A percentile compares a stretch with the other conserved stretches of the same genome.
phyloP scores from a whole-genome alignment of 2,888 invertebrate genomes.

The Drosophila mayaguana region DNA sequence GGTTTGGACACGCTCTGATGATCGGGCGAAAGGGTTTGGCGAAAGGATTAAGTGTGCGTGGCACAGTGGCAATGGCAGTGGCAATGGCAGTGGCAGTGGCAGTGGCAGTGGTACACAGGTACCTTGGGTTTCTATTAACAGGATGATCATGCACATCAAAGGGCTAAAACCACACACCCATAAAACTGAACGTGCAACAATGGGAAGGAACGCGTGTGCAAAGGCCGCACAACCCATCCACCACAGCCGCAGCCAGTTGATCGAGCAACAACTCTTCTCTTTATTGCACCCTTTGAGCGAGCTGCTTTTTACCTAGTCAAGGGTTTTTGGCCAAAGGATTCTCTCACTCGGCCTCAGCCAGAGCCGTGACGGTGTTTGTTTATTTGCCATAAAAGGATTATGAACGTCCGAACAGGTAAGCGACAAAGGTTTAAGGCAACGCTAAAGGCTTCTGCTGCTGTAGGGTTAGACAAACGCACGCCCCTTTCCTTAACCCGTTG shows the following conservation, averaged over 20 bases:
- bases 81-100: background rate
- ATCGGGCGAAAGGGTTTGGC: slow-evolving; percentile 55
- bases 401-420: slow-evolving; percentile 74
- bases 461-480: slow-evolving; percentile 57
- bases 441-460: slow-evolving; percentile 49
- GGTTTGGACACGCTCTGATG: slow-evolving; percentile 71
- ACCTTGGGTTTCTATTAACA: slow-evolving; percentile 78
- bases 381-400: slow-evolving; percentile 83
- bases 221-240: slow-evolving; percentile 20
- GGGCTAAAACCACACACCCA: slow-evolving; percentile 85
- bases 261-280: slow-evolving; percentile 62
- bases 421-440: background rate
- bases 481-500: slow-evolving; percentile 71
- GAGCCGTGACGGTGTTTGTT: slow-evolving; percentile 64
- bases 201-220: slow-evolving; percentile 37
- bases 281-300: slow-evolving; percentile 71
- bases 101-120: slow-evolving; percentile 27
- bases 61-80: slow-evolving; percentile 25
- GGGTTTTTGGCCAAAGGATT: slow-evolving; percentile 48
- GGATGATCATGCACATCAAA: slow-evolving; percentile 84
- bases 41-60: slow-evolving; percentile 68
- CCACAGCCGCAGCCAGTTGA: slow-evolving; percentile 42
- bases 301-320: slow-evolving; percentile 72
- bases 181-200: slow-evolving; percentile 78
- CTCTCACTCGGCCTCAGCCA: background rate